Evolutionary conservation across 2,888 invertebrate species (phyloP).

Genomic region (Xanthia togata): DNA sequence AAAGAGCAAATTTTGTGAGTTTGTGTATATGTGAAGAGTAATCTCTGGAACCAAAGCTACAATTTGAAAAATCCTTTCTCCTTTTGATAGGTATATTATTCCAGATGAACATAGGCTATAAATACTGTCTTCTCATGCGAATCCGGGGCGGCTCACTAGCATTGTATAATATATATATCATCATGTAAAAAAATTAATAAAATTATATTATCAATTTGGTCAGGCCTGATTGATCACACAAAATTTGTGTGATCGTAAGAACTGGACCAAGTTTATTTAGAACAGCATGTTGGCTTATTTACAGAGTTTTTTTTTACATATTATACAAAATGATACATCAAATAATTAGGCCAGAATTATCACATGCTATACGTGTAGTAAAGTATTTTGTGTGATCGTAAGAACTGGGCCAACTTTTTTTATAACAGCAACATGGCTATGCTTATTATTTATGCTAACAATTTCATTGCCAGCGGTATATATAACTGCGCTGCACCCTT

Average conservation of each 20-base stretch:
- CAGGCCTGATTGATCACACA: not conserved
- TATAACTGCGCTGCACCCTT: slow-evolving; percentile 71
- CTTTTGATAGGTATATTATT: no score
- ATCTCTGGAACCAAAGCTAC: no score
- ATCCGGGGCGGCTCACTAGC: no score
- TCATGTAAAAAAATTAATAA: not conserved
- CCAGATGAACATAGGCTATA: no score
- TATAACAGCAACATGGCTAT: not conserved
- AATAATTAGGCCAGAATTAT: not conserved
- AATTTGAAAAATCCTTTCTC: no score
- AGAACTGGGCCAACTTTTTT: not conserved
- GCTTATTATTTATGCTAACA: slow-evolving; percentile 51
- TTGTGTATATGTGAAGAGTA: no score
- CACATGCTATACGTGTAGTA: not conserved
- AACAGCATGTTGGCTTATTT: slow-evolving; percentile 27
- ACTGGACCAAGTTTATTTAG: not conserved
- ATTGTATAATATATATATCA: not conserved
- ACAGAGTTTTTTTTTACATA: not conserved
- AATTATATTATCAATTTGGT: not conserved
- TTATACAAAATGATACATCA: not conserved
- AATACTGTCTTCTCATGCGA: no score
- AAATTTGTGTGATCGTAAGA: not conserved
- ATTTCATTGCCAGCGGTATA: slow-evolving; percentile 64
- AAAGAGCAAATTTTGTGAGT: no score
- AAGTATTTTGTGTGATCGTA: not conserved